Conservation (phyloP, 64 coral and sea anemone species). For the Orbicella faveolata region DNA sequence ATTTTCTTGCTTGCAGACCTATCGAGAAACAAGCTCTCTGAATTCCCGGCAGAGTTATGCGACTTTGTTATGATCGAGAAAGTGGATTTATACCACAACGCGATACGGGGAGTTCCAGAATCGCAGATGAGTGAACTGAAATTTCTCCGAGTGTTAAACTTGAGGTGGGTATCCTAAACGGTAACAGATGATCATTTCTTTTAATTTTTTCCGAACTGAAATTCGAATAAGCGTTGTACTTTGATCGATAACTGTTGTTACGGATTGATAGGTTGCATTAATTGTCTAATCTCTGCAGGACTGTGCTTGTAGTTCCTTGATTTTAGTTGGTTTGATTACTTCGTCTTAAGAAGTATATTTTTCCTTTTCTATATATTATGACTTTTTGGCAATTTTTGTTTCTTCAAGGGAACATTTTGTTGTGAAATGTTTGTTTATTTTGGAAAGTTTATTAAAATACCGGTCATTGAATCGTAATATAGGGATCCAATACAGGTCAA, state of each 20-base stretch:
- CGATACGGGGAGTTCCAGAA: slow-evolving; percentile 81
- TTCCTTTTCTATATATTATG: neutral
- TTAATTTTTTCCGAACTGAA: neutral
- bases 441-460: no score
- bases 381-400: neutral
- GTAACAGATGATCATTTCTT: neutral
- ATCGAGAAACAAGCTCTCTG: slow-evolving; percentile 88
- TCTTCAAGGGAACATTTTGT: neutral
- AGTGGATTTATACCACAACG: slow-evolving; percentile 90
- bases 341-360: no score
- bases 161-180: slow-evolving; percentile 66
- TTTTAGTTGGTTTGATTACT: no score
- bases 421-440: neutral
- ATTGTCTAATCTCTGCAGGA: no score
- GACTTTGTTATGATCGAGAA: slow-evolving; percentile 98
- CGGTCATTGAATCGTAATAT: no score
- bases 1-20: slow-evolving; percentile 75
- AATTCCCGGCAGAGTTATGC: slow-evolving; percentile 84
- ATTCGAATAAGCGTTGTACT: neutral
- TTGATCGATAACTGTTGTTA: no score
- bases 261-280: no score
- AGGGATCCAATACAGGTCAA: no score
- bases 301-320: no score
- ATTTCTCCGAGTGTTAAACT: slow-evolving; percentile 77
- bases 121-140: slow-evolving; percentile 50